Conservation (phyloP, 2,888 invertebrate species). For the Hecatera dysodea region DNA sequence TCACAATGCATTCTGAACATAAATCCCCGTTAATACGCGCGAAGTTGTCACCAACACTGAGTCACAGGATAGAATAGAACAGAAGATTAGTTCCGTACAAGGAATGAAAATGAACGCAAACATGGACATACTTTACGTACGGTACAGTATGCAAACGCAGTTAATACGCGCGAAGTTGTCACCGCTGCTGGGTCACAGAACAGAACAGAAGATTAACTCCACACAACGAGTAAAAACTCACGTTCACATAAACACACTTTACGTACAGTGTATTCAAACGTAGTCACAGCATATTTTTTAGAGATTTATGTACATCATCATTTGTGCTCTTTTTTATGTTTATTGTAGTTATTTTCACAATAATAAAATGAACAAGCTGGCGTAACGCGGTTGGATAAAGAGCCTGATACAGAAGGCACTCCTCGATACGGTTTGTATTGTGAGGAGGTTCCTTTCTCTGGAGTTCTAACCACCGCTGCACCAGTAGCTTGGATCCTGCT, state of each 20-base stretch:
- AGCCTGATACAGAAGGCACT: too few species aligned
- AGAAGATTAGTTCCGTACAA: constrained; percentile 1
- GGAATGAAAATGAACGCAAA: background rate
- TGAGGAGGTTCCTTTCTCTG: too few species aligned
- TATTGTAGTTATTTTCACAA: too few species aligned
- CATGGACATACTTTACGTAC: background rate
- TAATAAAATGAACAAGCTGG: too few species aligned
- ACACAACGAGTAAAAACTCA: background rate
- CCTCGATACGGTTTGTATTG: too few species aligned
- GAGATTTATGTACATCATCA: background rate
- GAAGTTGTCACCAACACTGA: constrained; percentile 58
- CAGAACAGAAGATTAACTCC: background rate
- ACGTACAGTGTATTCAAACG: background rate
- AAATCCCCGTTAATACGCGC: constrained; percentile 66
- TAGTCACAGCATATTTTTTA: background rate
- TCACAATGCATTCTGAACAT: constrained; percentile 63
- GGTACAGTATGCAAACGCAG: background rate
- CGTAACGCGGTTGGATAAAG: too few species aligned
- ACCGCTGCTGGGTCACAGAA: constrained; percentile 34
- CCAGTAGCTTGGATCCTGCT: too few species aligned
- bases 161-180: constrained; percentile 63
- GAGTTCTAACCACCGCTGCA: too few species aligned
- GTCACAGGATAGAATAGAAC: background rate
- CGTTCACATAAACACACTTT: background rate
- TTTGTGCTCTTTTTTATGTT: background rate